Base-by-base conservation (phyloP, 2,113 vertebrate genomes). In the Zootoca vivipara region DNA sequence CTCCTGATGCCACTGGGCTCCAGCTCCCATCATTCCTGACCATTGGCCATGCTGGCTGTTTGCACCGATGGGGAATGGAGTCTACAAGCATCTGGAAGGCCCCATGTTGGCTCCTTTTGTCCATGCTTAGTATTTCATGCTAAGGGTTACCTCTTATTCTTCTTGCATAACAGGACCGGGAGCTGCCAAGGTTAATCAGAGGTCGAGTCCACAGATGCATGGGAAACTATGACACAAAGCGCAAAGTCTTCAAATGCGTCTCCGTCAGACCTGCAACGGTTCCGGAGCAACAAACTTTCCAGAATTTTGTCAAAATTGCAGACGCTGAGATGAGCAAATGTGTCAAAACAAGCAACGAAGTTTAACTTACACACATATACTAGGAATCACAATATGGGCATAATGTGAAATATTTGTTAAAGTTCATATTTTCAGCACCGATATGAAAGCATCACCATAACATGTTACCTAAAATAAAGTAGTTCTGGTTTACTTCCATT, bases 181-280 rank as follows among this genome's bases (percentile, higher is more conserved):
- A 97, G 46, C 97, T 99, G 84, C 98, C 98, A 86, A 98, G 98
- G 91, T 97, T 99, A 89, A 98, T 99, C 92, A 97, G 99, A 93
- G 98, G 98, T 74, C 98, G 97, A 94, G 96, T 98, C 88, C 98
- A 99, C 91, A 97, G 99, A 65, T 99, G 98, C 91, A 96, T 99
- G 93, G 99, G 99, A 42, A 98, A 97, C 95, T 99, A 98, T 70
- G 97, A 99, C 70, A 87, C 93, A 80, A 95, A 96, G 89, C 98
- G 91, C 95, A 97, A 98, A 42, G 40, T 97, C 92, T 97, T 99
- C 89, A 96, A 96, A 89, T 99, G 99, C 6, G 95, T 99, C 86
- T 99, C 98, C 65, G 96, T 99, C 33, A 96, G 99, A 91, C 96
- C 98, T 0, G 97, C 97, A 67, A 97, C 97, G 88, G 89, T 93